Conservation (phyloP, 2,797 vertebrate species). For the Syngnathus acus region DNA sequence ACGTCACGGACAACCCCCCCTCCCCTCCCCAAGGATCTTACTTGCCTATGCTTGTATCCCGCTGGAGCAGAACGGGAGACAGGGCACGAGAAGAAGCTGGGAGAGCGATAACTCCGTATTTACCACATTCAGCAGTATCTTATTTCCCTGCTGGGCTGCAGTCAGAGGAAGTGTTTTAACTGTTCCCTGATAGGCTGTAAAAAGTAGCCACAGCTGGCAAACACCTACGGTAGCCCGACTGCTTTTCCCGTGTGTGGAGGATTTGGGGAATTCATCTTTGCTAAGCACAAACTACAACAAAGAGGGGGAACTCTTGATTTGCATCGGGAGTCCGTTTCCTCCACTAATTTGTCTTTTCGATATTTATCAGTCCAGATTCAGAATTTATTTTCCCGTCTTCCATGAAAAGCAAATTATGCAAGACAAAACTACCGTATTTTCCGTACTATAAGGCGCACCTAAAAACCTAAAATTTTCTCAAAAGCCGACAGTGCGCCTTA, state of each 20-base stretch:
- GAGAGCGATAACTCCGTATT: slow-evolving; percentile 54
- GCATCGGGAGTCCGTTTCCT: not conserved
- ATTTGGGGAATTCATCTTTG: slow-evolving; percentile 13
- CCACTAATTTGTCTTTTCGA: not conserved
- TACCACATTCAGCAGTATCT: slow-evolving; percentile 65
- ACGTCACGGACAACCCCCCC: slow-evolving; percentile 47
- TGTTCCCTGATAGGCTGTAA: slow-evolving; percentile 52
- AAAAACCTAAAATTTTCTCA: too few relatives aligned
- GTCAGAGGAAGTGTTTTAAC: slow-evolving; percentile 56
- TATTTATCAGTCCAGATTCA: not conserved
- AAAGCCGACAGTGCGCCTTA: too few relatives aligned
- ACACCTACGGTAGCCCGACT: slow-evolving; percentile 20
- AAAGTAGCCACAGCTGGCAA: slow-evolving; percentile 42
- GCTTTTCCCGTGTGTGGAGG: slow-evolving; percentile 3
- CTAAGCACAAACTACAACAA: slow-evolving; percentile 5
- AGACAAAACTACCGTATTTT: too few relatives aligned
- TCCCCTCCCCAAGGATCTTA: slow-evolving; percentile 46
- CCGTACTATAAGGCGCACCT: too few relatives aligned
- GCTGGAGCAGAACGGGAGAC: slow-evolving; percentile 46
- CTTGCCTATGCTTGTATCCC: slow-evolving; percentile 61
- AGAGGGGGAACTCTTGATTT: not conserved
- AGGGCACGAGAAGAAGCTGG: slow-evolving; percentile 24
- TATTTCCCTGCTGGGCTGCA: slow-evolving; percentile 51
- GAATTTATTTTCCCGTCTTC: not conserved
- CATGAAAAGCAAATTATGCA: not conserved